Evolutionary conservation across 1,140 invertebrate species (phyloP).

Genomic region (Artemia franciscana): DNA sequence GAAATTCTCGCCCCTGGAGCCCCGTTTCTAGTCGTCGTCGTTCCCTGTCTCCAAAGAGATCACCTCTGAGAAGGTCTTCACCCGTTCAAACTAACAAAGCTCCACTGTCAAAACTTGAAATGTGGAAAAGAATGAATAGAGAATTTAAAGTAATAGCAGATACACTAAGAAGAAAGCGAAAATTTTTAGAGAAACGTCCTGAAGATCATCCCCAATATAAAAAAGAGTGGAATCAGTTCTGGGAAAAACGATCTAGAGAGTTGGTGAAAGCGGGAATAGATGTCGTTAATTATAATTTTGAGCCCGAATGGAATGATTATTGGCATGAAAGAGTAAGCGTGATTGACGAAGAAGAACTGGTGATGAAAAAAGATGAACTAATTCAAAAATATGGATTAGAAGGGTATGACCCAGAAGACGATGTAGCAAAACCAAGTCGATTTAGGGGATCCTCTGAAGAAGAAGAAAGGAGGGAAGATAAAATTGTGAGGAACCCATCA

Average conservation of each 20-base stretch:
- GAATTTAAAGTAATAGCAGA: background rate
- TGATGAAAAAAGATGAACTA: constrained; percentile 28
- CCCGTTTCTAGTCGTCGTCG: background rate
- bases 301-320: constrained; percentile 58
- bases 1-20: too few relatives aligned
- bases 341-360: constrained; percentile 38
- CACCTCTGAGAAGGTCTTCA: background rate
- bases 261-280: constrained; percentile 46
- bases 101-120: background rate
- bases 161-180: constrained; percentile 26
- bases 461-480: background rate
- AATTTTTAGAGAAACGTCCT: constrained; percentile 52
- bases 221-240: constrained; percentile 65
- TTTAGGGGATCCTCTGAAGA: background rate
- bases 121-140: background rate
- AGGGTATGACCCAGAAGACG: constrained; percentile 13
- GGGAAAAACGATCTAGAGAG: constrained; percentile 55
- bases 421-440: constrained; percentile 7
- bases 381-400: constrained; percentile 20
- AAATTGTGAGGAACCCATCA: background rate
- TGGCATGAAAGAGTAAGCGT: constrained; percentile 57
- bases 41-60: background rate
- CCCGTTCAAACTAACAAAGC: too few relatives aligned
- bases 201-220: constrained; percentile 63
- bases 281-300: constrained; percentile 50